These are phyloP conservation scores for Aricia artaxerxes DNA, from an alignment of 2,888 invertebrate species.

Conservation along the genomic window DNA sequence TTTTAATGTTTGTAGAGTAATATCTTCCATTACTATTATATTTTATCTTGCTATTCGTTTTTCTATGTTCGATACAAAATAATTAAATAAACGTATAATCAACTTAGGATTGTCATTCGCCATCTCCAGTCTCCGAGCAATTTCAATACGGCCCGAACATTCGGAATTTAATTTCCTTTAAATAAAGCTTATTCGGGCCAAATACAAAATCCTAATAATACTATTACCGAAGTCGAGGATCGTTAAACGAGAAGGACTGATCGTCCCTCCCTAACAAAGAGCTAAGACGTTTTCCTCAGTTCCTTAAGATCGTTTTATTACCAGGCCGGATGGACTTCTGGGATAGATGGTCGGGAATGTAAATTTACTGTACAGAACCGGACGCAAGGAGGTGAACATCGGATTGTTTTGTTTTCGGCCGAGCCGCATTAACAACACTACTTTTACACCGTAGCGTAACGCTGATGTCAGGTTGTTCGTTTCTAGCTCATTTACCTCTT, in stretches of 20 bases:
- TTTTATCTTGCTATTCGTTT: background rate
- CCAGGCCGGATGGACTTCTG: conserved; percentile 77
- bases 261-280: conserved; percentile 44
- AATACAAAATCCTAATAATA: conserved; percentile 40
- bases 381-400: conserved; percentile 76
- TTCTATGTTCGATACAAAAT: background rate
- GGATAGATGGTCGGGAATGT: conserved; percentile 79
- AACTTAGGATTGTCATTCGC: background rate
- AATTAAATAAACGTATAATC: background rate
- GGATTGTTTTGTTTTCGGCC: conserved; percentile 77
- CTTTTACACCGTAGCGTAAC: conserved; percentile 49
- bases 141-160: conserved; percentile 22
- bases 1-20: too few relatives aligned
- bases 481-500: too few relatives aligned
- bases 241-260: conserved; percentile 44
- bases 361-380: conserved; percentile 78
- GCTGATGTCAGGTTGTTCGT: too few relatives aligned
- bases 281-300: conserved; percentile 73
- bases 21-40: background rate
- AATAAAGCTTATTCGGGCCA: conserved; percentile 26
- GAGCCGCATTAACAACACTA: conserved; percentile 62
- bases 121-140: background rate
- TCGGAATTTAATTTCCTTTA: conserved; percentile 23
- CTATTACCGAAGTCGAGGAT: conserved; percentile 40
- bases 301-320: conserved; percentile 78